Base-by-base conservation (phyloP, 2,797 vertebrate genomes). In the Choloepus didactylus region DNA sequence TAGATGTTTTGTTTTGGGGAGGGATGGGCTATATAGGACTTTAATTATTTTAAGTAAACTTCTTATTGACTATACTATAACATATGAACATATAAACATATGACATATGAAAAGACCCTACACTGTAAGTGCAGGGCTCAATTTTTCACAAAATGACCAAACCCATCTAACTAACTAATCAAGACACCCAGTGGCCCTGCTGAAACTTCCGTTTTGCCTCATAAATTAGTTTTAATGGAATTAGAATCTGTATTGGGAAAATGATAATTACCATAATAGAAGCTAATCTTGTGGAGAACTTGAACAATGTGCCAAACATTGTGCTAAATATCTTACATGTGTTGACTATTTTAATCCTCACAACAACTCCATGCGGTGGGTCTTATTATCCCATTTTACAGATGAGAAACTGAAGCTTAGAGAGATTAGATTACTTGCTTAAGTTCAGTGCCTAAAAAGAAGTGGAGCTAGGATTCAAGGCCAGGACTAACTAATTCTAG, bases 151-250 rank as follows among this genome's bases (percentile, higher is more conserved):
- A 76, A 67, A 11, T 38, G 19, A 66, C 54, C 35, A 79, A 10
- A 77, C 3, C 5, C 23, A 64, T 27, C 2, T 64, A 90, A 90
- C 77, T 46, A 76, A 3, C 56, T 86, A 49, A 60, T 75, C 56
- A 27, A 0, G 38, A 94, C 83, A 73, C 29, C 9, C 51, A 3
- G 38, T 11, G 35, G 14, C 49, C 49, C 38, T 46, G 5, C 46
- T n/a, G 38, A 92, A 60, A 75, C 31, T 67, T 84, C 60, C 72
- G 31, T 90, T 18, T 80, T 86, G n/a, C 41, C 62, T 83, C 29
- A 60, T 87, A 69, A 80, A 67, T 70, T 69, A 75, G 72, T 88
- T 92, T 94, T 64, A 64, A 64, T 27, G 56, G 60, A 44, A 46
- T 41, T 81, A 49, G 60, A 90, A 21, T 87, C 72, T 87, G 19